Evolutionary conservation across 1,140 invertebrate genomes (phyloP).

Genomic region (Aphis gossypii): DNA sequence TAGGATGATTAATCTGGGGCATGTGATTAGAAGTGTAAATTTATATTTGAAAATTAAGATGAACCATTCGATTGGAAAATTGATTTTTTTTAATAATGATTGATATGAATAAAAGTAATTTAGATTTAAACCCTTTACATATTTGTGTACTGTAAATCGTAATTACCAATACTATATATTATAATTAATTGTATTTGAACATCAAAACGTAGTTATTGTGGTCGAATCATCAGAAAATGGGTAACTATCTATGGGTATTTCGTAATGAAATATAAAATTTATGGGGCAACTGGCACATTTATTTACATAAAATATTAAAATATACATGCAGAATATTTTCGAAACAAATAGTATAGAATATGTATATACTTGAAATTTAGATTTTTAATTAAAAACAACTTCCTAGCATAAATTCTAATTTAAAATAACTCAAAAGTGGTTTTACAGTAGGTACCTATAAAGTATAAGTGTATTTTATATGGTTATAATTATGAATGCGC

Average conservation of each 20-base stretch:
- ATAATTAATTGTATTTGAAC: neutral
- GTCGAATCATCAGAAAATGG: neutral
- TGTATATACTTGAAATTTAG: neutral
- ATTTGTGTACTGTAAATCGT: neutral
- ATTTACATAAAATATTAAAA: no score
- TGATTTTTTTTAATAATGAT: neutral
- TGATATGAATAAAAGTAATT: neutral
- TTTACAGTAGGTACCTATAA: neutral
- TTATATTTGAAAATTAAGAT: neutral
- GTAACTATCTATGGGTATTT: neutral
- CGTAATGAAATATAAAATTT: neutral
- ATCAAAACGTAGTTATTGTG: neutral
- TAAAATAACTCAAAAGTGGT: neutral
- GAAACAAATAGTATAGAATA: neutral
- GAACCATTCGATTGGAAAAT: neutral
- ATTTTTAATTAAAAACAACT: neutral
- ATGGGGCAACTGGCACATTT: neutral
- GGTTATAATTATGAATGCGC: neutral
- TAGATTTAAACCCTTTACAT: neutral
- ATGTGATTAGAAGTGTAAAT: no score
- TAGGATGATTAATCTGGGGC: no score
- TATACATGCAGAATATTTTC: neutral
- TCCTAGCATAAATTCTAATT: neutral
- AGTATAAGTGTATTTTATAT: neutral
- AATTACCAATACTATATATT: neutral